Conservation (phyloP, 1,140 invertebrate species). For the Drosophila littoralis region DNA sequence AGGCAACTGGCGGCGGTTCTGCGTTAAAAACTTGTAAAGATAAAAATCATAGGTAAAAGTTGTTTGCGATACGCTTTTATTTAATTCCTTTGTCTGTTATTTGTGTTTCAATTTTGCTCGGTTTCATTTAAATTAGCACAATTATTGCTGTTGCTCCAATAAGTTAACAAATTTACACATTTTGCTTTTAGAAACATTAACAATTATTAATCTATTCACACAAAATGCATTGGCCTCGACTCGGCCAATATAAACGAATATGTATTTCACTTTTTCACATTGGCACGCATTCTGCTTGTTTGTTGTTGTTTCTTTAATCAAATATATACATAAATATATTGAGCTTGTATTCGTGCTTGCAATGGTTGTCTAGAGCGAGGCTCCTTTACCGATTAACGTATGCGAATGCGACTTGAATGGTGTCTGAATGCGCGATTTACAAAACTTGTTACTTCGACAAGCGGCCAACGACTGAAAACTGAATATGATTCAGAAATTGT, state of each 20-base stretch:
- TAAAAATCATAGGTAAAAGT: conserved; percentile 74
- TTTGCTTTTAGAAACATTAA: conserved; percentile 16
- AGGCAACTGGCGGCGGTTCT: conserved; percentile 51
- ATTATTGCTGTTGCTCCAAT: conserved; percentile 24
- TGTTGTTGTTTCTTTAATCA: conserved; percentile 21
- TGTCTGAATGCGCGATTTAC: conserved; percentile 42
- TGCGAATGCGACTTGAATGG: conserved; percentile 17
- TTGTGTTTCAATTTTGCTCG: conserved; percentile 26
- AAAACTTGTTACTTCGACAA: conserved; percentile 65
- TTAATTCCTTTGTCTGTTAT: conserved; percentile 25
- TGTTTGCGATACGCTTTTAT: conserved; percentile 69
- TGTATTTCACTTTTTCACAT: conserved; percentile 61
- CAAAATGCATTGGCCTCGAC: conserved; percentile 32
- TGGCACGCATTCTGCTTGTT: conserved; percentile 34
- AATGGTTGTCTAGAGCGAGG: conserved; percentile 44
- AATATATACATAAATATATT: conserved; percentile 19
- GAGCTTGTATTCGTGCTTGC: conserved; percentile 2
- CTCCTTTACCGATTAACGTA: conserved; percentile 31
- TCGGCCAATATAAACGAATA: not conserved
- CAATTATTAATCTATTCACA: conserved; percentile 18
- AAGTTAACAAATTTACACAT: conserved; percentile 37
- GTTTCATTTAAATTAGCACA: conserved; percentile 64
- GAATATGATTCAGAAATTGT: conserved; percentile 57
- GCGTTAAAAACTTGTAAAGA: conserved; percentile 55
- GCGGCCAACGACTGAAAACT: conserved; percentile 58